These are phyloP conservation scores for Laothoe populi DNA, from an alignment of 2,888 invertebrate species.

Conservation along the genomic window DNA sequence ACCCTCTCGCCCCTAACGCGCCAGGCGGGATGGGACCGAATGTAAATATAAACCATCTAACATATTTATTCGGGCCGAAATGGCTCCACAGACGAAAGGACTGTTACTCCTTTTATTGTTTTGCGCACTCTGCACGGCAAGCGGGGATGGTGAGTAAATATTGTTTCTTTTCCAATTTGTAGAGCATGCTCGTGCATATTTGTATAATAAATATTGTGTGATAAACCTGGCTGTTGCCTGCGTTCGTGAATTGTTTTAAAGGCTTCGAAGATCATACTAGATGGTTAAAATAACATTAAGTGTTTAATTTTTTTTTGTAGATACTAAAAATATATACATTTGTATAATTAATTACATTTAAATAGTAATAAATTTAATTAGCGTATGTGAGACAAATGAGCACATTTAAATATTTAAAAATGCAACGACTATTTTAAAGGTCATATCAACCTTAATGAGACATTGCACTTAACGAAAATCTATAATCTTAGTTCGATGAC, in stretches of 20 bases:
- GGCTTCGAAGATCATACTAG: slow-evolving; percentile 1
- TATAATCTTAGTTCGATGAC: slow-evolving; percentile 19
- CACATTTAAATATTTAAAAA: too few relatives aligned
- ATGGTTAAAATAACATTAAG: neutral
- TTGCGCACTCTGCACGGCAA: slow-evolving; percentile 60
- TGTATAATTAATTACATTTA: too few relatives aligned
- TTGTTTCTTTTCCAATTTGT: slow-evolving; percentile 52
- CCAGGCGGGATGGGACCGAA: slow-evolving; percentile 74
- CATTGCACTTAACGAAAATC: neutral
- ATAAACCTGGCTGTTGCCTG: neutral
- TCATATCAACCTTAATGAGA: slow-evolving; percentile 6
- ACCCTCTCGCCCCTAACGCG: slow-evolving; percentile 45
- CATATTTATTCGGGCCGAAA: slow-evolving; percentile 70
- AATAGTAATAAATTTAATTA: too few relatives aligned
- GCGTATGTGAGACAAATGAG: too few relatives aligned
- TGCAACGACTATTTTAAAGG: too few relatives aligned
- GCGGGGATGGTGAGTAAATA: slow-evolving; percentile 73
- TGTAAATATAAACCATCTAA: slow-evolving; percentile 61
- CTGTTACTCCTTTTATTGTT: slow-evolving; percentile 63
- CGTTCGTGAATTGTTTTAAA: too few relatives aligned
- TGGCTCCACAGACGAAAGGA: slow-evolving; percentile 73
- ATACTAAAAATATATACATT: too few relatives aligned
- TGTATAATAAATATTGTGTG: slow-evolving; percentile 35
- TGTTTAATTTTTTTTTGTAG: too few relatives aligned
- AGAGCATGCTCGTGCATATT: slow-evolving; percentile 58